Percentiles rank a stretch among this genome's conserved stretches.
phyloP scores from a whole-genome alignment of 2,888 invertebrate genomes.

The Xestoiulus laeticollis region DNA sequence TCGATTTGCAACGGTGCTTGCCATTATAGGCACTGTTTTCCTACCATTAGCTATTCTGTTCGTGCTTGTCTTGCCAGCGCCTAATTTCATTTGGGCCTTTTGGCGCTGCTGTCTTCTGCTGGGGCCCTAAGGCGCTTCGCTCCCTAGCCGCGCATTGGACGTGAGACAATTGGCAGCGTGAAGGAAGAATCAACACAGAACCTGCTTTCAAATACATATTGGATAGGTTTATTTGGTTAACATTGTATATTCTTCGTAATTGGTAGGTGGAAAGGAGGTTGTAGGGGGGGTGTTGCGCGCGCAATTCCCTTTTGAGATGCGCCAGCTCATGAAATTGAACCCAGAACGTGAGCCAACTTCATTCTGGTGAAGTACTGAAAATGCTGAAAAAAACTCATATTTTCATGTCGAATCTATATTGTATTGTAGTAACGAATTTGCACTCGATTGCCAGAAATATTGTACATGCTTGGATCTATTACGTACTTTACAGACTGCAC shows the following conservation, averaged over 20 bases:
- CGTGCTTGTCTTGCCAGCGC: not conserved
- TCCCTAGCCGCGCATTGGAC: no score
- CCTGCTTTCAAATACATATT: not conserved
- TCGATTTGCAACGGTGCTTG: not conserved
- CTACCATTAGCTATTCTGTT: not conserved
- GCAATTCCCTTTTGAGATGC: not conserved
- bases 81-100: slow-evolving; percentile 26
- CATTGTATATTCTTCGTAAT: slow-evolving; percentile 12
- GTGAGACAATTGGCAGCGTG: not conserved
- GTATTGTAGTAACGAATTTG: no score
- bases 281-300: not conserved
- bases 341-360: no score
- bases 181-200: not conserved
- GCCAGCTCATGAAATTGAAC: no score
- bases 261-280: not conserved
- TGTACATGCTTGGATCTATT: no score
- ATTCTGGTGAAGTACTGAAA: no score
- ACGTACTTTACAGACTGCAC: no score
- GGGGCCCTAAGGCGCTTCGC: not conserved
- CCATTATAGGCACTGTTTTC: not conserved
- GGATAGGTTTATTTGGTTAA: slow-evolving; percentile 26
- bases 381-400: no score
- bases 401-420: no score
- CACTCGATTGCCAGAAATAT: no score
- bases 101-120: not conserved